Evolutionary conservation across 2,797 vertebrate species (phyloP), one percentile per base, ranked within the genome.

Genomic region (Cyclura pinguis): DNA sequence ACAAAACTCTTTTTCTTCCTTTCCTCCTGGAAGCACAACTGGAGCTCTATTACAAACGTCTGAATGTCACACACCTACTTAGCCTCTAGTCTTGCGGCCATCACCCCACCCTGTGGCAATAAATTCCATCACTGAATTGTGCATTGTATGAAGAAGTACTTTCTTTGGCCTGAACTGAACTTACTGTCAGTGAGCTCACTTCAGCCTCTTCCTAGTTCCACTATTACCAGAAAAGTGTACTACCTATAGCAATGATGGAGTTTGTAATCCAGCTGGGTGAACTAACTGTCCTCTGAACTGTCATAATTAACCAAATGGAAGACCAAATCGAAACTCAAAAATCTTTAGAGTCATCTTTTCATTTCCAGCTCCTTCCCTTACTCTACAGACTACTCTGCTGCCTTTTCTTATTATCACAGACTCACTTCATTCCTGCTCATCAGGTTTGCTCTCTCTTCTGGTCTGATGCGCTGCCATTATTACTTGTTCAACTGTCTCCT

Each of bases 381-480:
- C 50, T 88, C 83, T 32, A 24, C 77, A 18, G 90, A 35, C 57
- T 29, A 47, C 1, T 72, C 87, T 85, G 84, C 38, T 62, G 88
- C 27, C 35, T 92, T 50, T 94, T 92, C 77, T 86, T 85, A 73
- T 88, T 88, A 88, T n/a, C 87, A 86, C 78, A 93, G 86, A 57
- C 80, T 76, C 50, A 59, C 72, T 84, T 0, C 78, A 80, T 78
- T 91, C 92, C 91, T 86, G n/a, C 50, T 80, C 83, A 47, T 86
- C 84, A 93, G 62, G 90, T 69, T 91, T 90, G 92, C 86, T 92
- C 88, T 62, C 91, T 83, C 57, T 93, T 91, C 74, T 86, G 88
- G 78, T 94, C 81, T 87, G 89, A 89, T 91, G 82, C 35, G 3
- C n/a, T 88, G 84, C 81, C 89, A 81, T 82, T 93, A 93, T 73